A percentile compares a stretch with the other conserved stretches of the same genome.
Conservation (phyloP, 2,888 invertebrate genomes). For the Zygothrica quintamaculata region DNA sequence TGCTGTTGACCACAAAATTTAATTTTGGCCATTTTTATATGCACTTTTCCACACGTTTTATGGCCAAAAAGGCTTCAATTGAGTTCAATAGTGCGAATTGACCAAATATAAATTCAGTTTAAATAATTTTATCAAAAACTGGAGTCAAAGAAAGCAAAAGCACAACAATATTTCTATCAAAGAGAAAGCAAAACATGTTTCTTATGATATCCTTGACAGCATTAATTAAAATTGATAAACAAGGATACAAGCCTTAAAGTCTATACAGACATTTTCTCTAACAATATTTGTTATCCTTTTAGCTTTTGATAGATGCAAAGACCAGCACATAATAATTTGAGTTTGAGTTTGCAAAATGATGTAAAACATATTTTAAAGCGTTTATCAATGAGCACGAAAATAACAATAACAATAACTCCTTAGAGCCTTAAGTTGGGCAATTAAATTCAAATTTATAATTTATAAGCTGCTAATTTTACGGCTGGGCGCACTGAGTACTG, state of each 20-base stretch:
- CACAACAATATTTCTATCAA: too few species aligned
- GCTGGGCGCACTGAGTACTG: conserved; percentile 51
- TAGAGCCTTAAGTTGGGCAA: conserved; percentile 52
- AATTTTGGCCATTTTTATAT: conserved; percentile 30
- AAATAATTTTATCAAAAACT: too few species aligned
- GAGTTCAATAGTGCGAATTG: conserved; percentile 2
- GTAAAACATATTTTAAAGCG: conserved; percentile 13
- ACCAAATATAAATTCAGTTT: conserved; percentile 7
- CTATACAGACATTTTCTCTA: too few species aligned
- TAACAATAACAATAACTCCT: conserved; percentile 31
- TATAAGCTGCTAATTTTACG: conserved; percentile 78
- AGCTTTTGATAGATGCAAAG: neutral
- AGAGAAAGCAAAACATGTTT: too few species aligned
- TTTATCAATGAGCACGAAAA: neutral
- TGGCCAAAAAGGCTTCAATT: conserved; percentile 2
- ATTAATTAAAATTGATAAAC: too few species aligned
- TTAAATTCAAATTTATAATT: conserved; percentile 75
- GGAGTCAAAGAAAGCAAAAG: too few species aligned
- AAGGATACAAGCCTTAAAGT: too few species aligned
- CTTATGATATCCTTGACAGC: too few species aligned
- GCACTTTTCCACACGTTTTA: conserved; percentile 4
- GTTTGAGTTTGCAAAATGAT: conserved; percentile 6
- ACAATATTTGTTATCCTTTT: too few species aligned
- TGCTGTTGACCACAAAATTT: conserved; percentile 26
- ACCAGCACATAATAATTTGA: neutral